Evolutionary conservation across 2,888 invertebrate species (phyloP).

Genomic region (Spicauda simplicius): DNA sequence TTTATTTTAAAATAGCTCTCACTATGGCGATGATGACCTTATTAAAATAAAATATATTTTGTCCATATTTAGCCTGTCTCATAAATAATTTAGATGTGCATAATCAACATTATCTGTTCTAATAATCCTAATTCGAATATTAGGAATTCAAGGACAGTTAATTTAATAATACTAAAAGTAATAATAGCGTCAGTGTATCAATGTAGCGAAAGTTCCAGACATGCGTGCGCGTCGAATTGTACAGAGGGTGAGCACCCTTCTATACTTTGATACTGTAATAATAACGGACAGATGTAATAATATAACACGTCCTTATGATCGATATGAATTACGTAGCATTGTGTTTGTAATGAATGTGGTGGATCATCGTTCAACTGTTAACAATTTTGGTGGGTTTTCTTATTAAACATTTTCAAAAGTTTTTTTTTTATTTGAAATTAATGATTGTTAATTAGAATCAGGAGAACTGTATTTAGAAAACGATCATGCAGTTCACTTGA

Average conservation of each 20-base stretch:
- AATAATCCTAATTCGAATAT: not conserved
- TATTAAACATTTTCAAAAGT: not conserved
- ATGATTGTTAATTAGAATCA: no score
- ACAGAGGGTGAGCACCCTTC: slow-evolving; percentile 41
- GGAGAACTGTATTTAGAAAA: no score
- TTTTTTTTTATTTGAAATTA: no score
- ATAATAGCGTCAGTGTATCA: slow-evolving; percentile 16
- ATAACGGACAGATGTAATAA: slow-evolving; percentile 33
- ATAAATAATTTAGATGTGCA: no score
- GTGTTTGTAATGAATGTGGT: not conserved
- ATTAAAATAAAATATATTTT: no score
- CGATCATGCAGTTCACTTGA: no score
- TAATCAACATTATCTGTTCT: no score
- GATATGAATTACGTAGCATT: slow-evolving; percentile 18
- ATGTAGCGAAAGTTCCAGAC: slow-evolving; percentile 31
- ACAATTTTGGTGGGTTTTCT: not conserved
- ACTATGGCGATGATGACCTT: no score
- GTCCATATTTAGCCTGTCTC: no score
- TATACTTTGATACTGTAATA: slow-evolving; percentile 24
- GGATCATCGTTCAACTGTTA: not conserved
- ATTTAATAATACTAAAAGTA: slow-evolving; percentile 11
- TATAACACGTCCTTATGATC: slow-evolving; percentile 21
- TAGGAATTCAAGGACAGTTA: not conserved
- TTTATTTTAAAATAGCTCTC: no score
- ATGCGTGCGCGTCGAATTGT: slow-evolving; percentile 19